Percentiles rank a stretch among this genome's conserved stretches.
These are phyloP conservation scores for Pogonomyrmex barbatus DNA, from an alignment of 1,140 invertebrate genomes.

Conservation along the genomic window DNA sequence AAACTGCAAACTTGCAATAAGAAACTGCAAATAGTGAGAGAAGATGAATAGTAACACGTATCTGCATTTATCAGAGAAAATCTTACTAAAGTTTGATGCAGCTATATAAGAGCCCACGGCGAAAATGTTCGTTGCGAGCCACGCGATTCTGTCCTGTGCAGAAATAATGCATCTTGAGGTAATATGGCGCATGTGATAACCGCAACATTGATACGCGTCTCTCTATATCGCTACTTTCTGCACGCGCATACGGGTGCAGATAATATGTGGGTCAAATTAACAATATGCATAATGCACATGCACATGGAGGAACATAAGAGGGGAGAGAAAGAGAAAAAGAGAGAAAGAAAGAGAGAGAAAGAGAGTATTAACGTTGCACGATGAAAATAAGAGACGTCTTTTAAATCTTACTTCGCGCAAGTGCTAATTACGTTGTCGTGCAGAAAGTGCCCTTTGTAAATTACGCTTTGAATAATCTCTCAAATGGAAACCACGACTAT, in stretches of 20 bases:
- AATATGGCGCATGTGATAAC: conserved; percentile 17
- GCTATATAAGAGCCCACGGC: conserved; percentile 9
- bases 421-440: conserved; percentile 43
- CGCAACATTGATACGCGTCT: conserved; percentile 50
- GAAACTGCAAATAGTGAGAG: not conserved
- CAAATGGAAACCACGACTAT: conserved; percentile 25
- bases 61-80: conserved; percentile 18
- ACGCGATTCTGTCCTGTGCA: conserved; percentile 48
- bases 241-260: conserved; percentile 61
- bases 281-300: conserved; percentile 49
- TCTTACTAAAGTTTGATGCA: conserved; percentile 16
- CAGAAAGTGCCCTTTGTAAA: conserved; percentile 43
- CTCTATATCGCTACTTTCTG: conserved; percentile 23
- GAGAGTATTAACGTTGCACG: conserved; percentile 36
- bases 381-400: conserved; percentile 49
- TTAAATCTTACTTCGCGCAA: conserved; percentile 55
- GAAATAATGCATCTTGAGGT: conserved; percentile 68
- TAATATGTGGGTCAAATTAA: conserved; percentile 73
- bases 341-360: not conserved
- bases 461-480: conserved; percentile 51
- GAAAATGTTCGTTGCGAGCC: conserved; percentile 46
- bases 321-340: not conserved
- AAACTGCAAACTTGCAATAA: not conserved
- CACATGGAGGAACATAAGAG: not conserved
- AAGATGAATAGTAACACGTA: conserved; percentile 21